These are phyloP conservation scores for Zosterops japonicus DNA, from an alignment of 2,113 vertebrate species.

Conservation along the genomic window DNA sequence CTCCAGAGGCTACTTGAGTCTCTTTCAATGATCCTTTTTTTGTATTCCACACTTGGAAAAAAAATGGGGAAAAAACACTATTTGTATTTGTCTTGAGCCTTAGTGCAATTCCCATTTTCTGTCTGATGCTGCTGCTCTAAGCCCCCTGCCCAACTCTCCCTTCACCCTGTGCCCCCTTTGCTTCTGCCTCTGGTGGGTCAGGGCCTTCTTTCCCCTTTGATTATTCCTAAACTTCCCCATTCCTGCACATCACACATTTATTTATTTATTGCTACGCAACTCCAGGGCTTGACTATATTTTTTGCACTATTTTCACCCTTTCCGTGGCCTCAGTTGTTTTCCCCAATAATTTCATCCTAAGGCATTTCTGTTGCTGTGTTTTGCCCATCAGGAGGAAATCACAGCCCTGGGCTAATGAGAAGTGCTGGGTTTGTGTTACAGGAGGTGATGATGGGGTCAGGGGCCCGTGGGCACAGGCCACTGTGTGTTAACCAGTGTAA, in stretches of 20 bases:
- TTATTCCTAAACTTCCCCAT: neutral
- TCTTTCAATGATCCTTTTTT: neutral
- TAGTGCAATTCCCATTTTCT: neutral
- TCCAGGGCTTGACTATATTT: neutral
- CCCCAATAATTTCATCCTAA: neutral
- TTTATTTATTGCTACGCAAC: neutral
- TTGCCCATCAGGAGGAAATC: neutral
- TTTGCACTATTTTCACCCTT: neutral
- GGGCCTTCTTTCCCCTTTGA: neutral
- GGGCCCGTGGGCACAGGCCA: rapidly evolving
- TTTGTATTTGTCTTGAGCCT: neutral
- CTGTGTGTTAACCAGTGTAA: rapidly evolving
- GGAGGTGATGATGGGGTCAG: rapidly evolving
- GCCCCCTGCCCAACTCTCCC: neutral
- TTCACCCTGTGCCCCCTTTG: rapidly evolving
- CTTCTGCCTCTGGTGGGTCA: neutral
- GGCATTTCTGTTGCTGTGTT: neutral
- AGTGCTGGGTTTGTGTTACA: neutral
- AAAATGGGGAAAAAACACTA: rapidly evolving
- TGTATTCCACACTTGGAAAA: neutral
- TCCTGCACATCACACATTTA: neutral
- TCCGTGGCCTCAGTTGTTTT: neutral
- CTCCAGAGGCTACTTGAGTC: neutral
- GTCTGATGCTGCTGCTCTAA: neutral
- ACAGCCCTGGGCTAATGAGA: neutral